Conservation (phyloP, 64 coral and sea anemone genomes). For the Dendronephthya gigantea region DNA sequence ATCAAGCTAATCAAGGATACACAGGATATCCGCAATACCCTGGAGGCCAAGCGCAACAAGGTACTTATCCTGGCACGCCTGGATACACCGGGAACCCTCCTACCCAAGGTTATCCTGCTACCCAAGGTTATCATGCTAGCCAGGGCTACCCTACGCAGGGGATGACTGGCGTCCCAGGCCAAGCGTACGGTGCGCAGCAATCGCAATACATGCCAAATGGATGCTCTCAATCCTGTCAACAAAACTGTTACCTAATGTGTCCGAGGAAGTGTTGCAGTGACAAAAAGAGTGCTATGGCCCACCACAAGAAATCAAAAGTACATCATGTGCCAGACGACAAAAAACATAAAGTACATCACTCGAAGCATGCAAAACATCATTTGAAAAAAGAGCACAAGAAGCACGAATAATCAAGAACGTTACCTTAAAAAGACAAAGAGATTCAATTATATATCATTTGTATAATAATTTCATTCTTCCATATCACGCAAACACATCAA, state of each 20-base stretch:
- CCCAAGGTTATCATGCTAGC: neutral
- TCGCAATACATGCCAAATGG: neutral
- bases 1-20: neutral
- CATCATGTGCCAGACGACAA: neutral
- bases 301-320: neutral
- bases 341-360: neutral
- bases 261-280: neutral
- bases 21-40: neutral
- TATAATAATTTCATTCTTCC: neutral
- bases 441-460: too few species aligned
- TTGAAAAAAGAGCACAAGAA: neutral
- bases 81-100: neutral
- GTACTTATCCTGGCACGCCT: neutral
- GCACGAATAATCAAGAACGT: neutral
- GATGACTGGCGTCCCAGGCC: neutral
- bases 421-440: too few species aligned
- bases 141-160: neutral
- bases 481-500: neutral
- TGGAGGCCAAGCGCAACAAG: neutral
- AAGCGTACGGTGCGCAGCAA: neutral
- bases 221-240: neutral
- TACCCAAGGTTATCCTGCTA: neutral
- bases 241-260: neutral
- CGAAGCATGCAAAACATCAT: neutral
- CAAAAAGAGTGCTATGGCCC: neutral